A percentile compares a stretch with the other conserved stretches of the same genome.
These are phyloP conservation scores for Latheticus oryzae DNA, from an alignment of 2,888 invertebrate genomes.

Conservation along the genomic window DNA sequence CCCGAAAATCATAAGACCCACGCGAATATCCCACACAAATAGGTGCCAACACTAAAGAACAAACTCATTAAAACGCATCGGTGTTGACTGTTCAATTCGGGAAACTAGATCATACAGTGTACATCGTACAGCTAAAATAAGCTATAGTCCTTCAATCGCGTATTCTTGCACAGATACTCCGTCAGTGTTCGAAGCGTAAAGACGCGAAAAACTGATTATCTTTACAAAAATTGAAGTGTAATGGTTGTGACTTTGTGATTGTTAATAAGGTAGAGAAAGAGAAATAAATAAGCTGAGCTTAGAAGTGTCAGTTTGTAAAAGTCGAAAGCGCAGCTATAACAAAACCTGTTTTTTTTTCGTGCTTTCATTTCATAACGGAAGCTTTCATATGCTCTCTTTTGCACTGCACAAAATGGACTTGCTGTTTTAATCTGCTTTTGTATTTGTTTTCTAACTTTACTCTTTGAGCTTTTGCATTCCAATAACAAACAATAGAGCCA, in stretches of 20 bases:
- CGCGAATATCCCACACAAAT: constrained; percentile 33
- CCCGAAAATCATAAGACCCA: constrained; percentile 27
- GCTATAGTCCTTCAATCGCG: constrained; percentile 37
- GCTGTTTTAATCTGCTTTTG: constrained; percentile 28
- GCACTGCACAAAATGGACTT: constrained; percentile 18
- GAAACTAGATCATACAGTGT: constrained; percentile 43
- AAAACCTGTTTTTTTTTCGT: constrained; percentile 15
- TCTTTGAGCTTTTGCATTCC: not conserved
- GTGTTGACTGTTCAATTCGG: constrained; percentile 37
- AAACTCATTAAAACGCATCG: constrained; percentile 42
- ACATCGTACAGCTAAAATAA: constrained; percentile 40
- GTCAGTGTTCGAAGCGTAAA: constrained; percentile 22
- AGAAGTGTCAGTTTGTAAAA: constrained; percentile 12
- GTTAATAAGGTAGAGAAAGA: constrained; percentile 27
- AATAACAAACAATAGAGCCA: not conserved
- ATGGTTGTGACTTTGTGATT: constrained; percentile 41
- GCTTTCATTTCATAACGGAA: constrained; percentile 23
- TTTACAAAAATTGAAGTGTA: constrained; percentile 15
- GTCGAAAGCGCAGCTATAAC: constrained; percentile 13
- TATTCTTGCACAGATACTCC: constrained; percentile 35
- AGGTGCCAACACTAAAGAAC: constrained; percentile 36
- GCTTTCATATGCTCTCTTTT: constrained; percentile 15
- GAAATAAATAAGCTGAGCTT: constrained; percentile 11
- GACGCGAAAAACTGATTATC: constrained; percentile 23
- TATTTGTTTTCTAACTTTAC: constrained; percentile 25